Evolutionary conservation across 2,888 invertebrate species (phyloP).

Genomic region (Hemistola chrysoprasaria): DNA sequence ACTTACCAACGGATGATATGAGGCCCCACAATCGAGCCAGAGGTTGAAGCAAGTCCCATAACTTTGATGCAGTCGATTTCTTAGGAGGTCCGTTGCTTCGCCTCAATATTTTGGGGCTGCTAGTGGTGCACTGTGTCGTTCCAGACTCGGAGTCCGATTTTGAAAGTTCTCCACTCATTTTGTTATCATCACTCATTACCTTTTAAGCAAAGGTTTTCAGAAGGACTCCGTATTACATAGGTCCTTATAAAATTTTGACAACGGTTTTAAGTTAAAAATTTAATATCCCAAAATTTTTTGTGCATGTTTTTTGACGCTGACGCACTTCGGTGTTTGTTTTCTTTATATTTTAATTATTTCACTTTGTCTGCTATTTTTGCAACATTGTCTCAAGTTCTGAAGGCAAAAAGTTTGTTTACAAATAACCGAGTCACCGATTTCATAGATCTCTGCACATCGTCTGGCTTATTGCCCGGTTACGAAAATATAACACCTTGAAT

Average conservation of each 20-base stretch:
- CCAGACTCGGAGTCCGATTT: conserved; percentile 46
- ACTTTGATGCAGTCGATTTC: conserved; percentile 57
- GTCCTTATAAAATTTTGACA: too few relatives aligned
- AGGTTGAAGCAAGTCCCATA: conserved; percentile 73
- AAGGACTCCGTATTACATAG: neutral
- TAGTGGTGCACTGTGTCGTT: conserved; percentile 34
- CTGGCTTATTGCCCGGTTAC: conserved; percentile 69
- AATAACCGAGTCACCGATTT: conserved; percentile 34
- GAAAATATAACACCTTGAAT: conserved; percentile 66
- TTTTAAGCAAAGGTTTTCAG: conserved; percentile 9
- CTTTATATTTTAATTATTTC: neutral
- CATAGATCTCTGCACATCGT: conserved; percentile 35
- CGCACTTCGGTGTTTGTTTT: too few relatives aligned
- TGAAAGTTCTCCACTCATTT: conserved; percentile 49
- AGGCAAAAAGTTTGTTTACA: conserved; percentile 38
- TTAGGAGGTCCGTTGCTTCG: conserved; percentile 42
- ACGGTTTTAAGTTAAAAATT: too few relatives aligned
- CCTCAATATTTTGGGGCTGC: conserved; percentile 41
- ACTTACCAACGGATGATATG: conserved; percentile 68
- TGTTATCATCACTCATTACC: conserved; percentile 20
- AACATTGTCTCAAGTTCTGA: neutral
- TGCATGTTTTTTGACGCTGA: too few relatives aligned
- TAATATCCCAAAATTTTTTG: too few relatives aligned
- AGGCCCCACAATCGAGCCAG: conserved; percentile 73
- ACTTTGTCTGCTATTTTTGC: too few relatives aligned